Conservation (phyloP, 2,797 vertebrate species). For the Jordanella pulchra region DNA sequence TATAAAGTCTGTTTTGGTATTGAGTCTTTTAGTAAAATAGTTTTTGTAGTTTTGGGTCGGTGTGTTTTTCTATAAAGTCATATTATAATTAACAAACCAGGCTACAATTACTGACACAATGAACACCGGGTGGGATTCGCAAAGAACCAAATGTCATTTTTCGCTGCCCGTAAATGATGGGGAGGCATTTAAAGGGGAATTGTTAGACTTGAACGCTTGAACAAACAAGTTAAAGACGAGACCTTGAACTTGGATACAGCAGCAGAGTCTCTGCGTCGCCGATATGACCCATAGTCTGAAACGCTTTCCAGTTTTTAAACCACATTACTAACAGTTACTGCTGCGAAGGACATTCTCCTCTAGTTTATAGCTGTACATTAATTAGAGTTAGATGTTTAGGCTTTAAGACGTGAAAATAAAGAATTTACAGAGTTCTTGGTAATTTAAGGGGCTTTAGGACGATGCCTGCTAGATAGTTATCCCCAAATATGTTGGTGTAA, state of each 20-base stretch:
- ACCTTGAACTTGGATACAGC: neutral
- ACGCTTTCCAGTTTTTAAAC: too few relatives aligned
- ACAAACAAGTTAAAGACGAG: neutral
- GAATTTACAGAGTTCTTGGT: neutral
- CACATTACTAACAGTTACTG: too few relatives aligned
- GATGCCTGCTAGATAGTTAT: neutral
- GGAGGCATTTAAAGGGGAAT: neutral
- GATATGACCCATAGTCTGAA: too few relatives aligned
- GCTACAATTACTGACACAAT: neutral
- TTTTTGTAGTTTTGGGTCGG: neutral
- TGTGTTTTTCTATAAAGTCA: neutral
- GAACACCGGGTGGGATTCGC: neutral
- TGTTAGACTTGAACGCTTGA: neutral
- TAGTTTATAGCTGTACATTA: neutral
- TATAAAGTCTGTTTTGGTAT: neutral
- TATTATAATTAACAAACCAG: neutral
- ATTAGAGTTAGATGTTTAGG: too few relatives aligned
- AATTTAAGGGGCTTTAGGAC: neutral
- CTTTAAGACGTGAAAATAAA: neutral
- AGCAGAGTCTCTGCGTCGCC: too few relatives aligned
- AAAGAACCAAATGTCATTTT: neutral
- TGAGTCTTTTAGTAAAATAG: neutral
- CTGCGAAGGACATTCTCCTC: neutral
- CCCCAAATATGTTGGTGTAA: too few relatives aligned
- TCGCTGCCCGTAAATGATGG: neutral